Evolutionary conservation across 2,797 vertebrate genomes (phyloP).

Genomic region (Diglossa cyanea): DNA sequence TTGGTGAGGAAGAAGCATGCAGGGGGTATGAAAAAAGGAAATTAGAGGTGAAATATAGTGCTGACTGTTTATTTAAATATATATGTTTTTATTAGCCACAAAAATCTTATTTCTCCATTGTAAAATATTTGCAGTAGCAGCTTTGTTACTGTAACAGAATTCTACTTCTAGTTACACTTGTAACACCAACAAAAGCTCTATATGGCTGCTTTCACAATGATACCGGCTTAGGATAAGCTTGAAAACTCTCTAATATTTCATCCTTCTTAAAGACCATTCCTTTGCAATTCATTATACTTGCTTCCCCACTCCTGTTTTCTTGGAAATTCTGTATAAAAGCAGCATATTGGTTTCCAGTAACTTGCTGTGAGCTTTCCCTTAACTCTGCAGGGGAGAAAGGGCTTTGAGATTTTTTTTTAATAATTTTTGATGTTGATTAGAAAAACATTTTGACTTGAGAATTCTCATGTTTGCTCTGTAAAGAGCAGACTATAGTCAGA

Average conservation of each 20-base stretch:
- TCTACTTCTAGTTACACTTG: neutral
- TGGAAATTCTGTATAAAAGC: neutral
- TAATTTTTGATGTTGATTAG: neutral
- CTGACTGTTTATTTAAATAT: neutral
- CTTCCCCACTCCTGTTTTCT: neutral
- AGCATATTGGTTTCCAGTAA: neutral
- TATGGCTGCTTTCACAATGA: neutral
- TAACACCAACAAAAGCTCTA: neutral
- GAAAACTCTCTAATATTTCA: neutral
- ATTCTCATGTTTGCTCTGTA: neutral
- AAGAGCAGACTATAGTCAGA: neutral
- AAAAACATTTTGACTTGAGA: neutral
- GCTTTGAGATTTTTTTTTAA: neutral
- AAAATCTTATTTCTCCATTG: neutral
- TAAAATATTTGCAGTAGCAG: neutral
- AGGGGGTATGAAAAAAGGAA: neutral
- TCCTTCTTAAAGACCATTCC: neutral
- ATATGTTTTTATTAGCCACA: neutral
- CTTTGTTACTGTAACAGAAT: neutral
- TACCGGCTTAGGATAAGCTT: neutral
- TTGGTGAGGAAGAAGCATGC: neutral
- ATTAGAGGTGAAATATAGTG: neutral
- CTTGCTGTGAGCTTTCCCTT: neutral
- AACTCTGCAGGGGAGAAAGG: neutral
- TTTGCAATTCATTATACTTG: neutral